A percentile compares a stretch with the other conserved stretches of the same genome.
phyloP scores from a whole-genome alignment of 1,140 invertebrate genomes.

The Hyphantria cunea region DNA sequence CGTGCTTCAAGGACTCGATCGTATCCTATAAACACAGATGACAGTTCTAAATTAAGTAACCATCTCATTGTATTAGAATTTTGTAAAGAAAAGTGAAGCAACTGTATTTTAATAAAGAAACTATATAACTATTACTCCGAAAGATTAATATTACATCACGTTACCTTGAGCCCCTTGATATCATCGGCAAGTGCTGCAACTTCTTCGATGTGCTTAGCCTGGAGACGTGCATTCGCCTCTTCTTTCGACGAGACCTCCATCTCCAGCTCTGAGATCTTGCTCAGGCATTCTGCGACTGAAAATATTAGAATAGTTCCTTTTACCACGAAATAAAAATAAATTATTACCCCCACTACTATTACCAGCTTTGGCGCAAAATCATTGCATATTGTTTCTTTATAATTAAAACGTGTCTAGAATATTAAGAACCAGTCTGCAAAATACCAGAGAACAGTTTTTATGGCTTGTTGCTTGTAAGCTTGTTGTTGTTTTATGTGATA shows the following conservation, averaged over 20 bases:
- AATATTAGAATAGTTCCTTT: constrained; percentile 18
- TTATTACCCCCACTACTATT: neutral
- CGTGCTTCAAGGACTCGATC: constrained; percentile 73
- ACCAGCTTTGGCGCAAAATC: neutral
- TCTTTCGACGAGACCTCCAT: constrained; percentile 74
- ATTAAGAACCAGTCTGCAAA: no score
- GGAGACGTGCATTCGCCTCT: constrained; percentile 69
- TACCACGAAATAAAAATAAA: neutral
- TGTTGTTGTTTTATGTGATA: no score
- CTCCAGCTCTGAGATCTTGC: constrained; percentile 80
- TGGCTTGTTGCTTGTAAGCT: no score
- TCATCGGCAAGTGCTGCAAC: constrained; percentile 67
- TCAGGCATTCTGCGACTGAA: constrained; percentile 79
- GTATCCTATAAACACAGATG: constrained; percentile 57
- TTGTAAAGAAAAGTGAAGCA: no score
- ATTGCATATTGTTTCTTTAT: no score
- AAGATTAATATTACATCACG: neutral
- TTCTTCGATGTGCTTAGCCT: constrained; percentile 66
- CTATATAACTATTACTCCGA: neutral
- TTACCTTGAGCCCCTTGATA: constrained; percentile 74
- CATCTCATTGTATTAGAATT: no score
- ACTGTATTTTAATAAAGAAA: neutral
- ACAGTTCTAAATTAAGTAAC: no score
- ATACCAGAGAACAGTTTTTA: no score
- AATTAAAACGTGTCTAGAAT: no score